Evolutionary conservation across 2,888 invertebrate genomes (phyloP).

Genomic region (Cantharis rufa): DNA sequence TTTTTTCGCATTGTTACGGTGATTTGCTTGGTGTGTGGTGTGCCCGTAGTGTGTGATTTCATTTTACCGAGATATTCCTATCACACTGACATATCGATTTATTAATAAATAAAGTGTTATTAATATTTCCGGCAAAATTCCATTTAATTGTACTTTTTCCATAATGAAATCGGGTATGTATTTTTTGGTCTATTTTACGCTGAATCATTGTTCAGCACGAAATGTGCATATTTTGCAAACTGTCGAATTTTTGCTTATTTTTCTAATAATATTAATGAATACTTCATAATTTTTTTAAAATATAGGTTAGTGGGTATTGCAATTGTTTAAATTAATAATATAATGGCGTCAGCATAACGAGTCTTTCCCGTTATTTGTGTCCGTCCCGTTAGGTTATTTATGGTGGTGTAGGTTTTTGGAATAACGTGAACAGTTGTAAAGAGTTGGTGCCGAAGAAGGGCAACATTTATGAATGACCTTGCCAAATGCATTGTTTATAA

Average conservation of each 20-base stretch:
- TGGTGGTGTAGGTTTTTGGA: not conserved
- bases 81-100: not conserved
- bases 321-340: not conserved
- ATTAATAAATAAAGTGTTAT: not conserved
- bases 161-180: not conserved
- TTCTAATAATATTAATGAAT: not conserved
- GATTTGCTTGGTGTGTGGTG: not conserved
- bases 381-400: not conserved
- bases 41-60: not conserved
- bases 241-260: not conserved
- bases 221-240: not conserved
- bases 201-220: not conserved
- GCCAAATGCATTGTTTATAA: not conserved
- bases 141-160: not conserved
- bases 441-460: not conserved
- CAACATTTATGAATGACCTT: not conserved
- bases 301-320: not conserved
- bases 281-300: not conserved
- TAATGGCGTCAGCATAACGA: not conserved
- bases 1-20: constrained; percentile 1
- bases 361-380: too few relatives aligned
- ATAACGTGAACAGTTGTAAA: not conserved
- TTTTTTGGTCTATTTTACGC: not conserved
- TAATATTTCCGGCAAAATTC: not conserved
- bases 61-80: not conserved